Conservation (phyloP, 2,113 vertebrate genomes). For the Okapia johnstoni region DNA sequence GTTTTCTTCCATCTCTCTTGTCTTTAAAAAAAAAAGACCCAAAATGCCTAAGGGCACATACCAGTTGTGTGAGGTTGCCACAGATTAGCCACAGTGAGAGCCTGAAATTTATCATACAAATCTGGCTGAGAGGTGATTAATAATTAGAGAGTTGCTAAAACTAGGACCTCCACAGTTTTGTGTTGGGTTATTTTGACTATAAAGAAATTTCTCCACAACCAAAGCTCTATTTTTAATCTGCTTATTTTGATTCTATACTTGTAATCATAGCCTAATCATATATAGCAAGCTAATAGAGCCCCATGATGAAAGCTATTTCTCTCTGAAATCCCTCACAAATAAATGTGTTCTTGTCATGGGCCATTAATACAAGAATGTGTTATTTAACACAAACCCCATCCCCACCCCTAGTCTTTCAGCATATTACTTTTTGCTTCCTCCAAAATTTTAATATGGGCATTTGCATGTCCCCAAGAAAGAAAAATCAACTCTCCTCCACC, state of each 20-base stretch:
- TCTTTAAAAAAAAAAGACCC: slow-evolving; percentile 27
- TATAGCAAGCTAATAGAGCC: slow-evolving; percentile 15
- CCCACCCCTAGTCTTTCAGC: background rate
- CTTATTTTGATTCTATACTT: slow-evolving; percentile 41
- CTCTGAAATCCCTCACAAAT: slow-evolving; percentile 35
- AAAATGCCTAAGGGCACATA: background rate
- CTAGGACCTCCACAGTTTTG: background rate
- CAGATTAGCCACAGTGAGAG: slow-evolving; percentile 49
- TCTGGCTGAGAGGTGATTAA: slow-evolving; percentile 49
- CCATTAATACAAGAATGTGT: background rate
- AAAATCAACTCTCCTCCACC: background rate
- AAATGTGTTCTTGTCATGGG: background rate
- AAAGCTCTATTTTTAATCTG: slow-evolving; percentile 61
- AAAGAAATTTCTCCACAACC: slow-evolving; percentile 45
- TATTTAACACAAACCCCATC: background rate
- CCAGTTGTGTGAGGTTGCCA: slow-evolving; percentile 12
- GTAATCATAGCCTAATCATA: slow-evolving; percentile 49
- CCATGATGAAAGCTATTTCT: background rate
- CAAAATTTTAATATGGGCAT: background rate
- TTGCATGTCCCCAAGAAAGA: background rate
- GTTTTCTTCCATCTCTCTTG: background rate
- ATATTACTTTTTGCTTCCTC: slow-evolving; percentile 3
- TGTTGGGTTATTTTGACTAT: background rate
- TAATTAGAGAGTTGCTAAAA: slow-evolving; percentile 52
- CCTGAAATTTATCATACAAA: slow-evolving; percentile 20